A percentile compares a stretch with the other conserved stretches of the same genome.
These are phyloP conservation scores for Dynastes tityus DNA, from an alignment of 2,888 invertebrate species.

Conservation along the genomic window DNA sequence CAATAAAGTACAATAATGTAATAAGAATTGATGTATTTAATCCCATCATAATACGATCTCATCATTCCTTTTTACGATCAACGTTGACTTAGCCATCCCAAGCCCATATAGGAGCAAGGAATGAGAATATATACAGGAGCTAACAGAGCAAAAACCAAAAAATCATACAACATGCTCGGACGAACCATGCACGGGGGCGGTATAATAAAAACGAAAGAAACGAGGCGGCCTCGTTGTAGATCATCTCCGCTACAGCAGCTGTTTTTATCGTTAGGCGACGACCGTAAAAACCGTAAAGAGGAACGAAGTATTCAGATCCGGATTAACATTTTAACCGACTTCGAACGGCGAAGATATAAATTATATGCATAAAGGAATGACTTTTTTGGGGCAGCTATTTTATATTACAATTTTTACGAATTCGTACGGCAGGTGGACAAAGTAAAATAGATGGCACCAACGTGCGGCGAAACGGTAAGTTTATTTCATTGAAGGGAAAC, in stretches of 20 bases:
- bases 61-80: not conserved
- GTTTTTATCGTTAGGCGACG: constrained; percentile 15
- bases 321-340: constrained; percentile 11
- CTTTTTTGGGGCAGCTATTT: not conserved
- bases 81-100: too few relatives aligned
- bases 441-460: constrained; percentile 1
- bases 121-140: constrained; percentile 16
- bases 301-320: constrained; percentile 12
- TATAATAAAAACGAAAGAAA: constrained; percentile 21
- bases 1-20: not conserved
- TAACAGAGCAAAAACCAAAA: constrained; percentile 19
- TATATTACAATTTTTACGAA: constrained; percentile 13
- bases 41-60: not conserved
- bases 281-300: constrained; percentile 20
- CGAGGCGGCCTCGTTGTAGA: constrained; percentile 12
- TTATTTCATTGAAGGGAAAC: too few relatives aligned
- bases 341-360: constrained; percentile 8
- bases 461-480: not conserved
- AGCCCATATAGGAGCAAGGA: not conserved
- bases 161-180: constrained; percentile 6
- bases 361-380: constrained; percentile 6
- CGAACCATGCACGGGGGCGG: not conserved
- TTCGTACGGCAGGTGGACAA: constrained; percentile 5
- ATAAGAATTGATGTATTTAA: not conserved
- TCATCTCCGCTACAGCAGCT: constrained; percentile 31